Conservation (phyloP, 1,140 invertebrate species). For the Lysiphlebus fabarum region DNA sequence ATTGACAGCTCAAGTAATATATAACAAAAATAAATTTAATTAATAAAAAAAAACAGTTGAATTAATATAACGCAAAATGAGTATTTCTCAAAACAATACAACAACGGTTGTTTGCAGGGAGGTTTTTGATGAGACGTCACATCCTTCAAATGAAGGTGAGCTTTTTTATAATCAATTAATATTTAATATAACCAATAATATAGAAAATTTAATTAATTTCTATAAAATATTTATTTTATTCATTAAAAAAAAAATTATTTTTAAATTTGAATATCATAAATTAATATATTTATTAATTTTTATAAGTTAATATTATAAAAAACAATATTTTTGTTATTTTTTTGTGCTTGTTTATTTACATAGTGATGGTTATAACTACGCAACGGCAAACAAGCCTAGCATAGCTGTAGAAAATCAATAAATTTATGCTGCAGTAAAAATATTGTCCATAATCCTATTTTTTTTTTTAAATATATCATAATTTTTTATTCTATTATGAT, state of each 20-base stretch:
- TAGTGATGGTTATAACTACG: constrained; percentile 10
- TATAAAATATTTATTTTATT: not conserved
- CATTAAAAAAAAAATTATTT: not conserved
- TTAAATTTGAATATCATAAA: not conserved
- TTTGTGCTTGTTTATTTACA: constrained; percentile 50
- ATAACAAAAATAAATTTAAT: not conserved
- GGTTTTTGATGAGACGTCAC: constrained; percentile 76
- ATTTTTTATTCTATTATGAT: not conserved
- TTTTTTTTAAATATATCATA: not conserved
- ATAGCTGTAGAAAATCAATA: constrained; percentile 51
- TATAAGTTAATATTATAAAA: not conserved
- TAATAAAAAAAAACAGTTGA: too few species aligned
- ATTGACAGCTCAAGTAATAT: constrained; percentile 21
- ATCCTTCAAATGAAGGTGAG: constrained; percentile 73
- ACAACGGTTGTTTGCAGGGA: constrained; percentile 72
- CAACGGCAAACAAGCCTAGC: constrained; percentile 26
- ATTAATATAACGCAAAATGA: constrained; percentile 37
- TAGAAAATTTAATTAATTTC: not conserved
- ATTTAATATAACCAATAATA: not conserved
- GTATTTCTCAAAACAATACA: constrained; percentile 52
- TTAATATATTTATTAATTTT: constrained; percentile 1
- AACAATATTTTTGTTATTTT: constrained; percentile 4
- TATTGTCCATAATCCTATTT: constrained; percentile 38
- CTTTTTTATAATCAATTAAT: constrained; percentile 3
- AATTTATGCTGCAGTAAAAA: constrained; percentile 50